phyloP scores from a whole-genome alignment of 1,140 invertebrate genomes.

The Nephotettix cincticeps region DNA sequence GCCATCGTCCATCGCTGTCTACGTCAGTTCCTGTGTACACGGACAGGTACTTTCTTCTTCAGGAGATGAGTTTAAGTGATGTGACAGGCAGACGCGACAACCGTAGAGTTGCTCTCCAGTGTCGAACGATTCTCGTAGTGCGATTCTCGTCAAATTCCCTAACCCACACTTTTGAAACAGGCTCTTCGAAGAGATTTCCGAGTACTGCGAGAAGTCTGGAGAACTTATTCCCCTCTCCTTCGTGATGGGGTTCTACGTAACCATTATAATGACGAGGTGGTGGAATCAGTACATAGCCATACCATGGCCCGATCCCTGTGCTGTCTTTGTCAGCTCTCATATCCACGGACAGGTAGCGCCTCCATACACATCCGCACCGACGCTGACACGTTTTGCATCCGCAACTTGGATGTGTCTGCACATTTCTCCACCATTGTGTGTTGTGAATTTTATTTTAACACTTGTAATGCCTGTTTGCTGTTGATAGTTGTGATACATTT shows the following conservation, averaged over 20 bases:
- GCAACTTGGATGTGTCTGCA: too few relatives aligned
- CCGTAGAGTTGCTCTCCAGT: too few relatives aligned
- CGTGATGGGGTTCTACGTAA: slow-evolving; percentile 75
- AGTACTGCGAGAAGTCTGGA: slow-evolving; percentile 76
- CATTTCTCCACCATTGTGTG: too few relatives aligned
- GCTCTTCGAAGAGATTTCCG: slow-evolving; percentile 72
- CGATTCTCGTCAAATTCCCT: too few relatives aligned
- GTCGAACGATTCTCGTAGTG: too few relatives aligned
- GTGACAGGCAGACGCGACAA: too few relatives aligned
- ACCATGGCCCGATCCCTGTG: slow-evolving; percentile 79
- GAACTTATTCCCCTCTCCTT: slow-evolving; percentile 76
- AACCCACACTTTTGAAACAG: slow-evolving; percentile 45
- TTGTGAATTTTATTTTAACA: too few relatives aligned
- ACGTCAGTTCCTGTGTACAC: slow-evolving; percentile 73
- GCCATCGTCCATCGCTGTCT: slow-evolving; percentile 80
- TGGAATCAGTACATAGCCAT: slow-evolving; percentile 84
- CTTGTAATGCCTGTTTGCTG: too few relatives aligned
- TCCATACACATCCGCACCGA: background rate
- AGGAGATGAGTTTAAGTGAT: too few relatives aligned
- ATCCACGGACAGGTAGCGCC: slow-evolving; percentile 60
- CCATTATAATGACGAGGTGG: slow-evolving; percentile 89
- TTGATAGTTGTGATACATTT: too few relatives aligned
- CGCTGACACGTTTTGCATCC: too few relatives aligned
- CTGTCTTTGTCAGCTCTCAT: slow-evolving; percentile 80
- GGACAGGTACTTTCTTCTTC: slow-evolving; percentile 52